Evolutionary conservation across 2,797 vertebrate genomes (phyloP).

Genomic region (Lepus oiostolus): DNA sequence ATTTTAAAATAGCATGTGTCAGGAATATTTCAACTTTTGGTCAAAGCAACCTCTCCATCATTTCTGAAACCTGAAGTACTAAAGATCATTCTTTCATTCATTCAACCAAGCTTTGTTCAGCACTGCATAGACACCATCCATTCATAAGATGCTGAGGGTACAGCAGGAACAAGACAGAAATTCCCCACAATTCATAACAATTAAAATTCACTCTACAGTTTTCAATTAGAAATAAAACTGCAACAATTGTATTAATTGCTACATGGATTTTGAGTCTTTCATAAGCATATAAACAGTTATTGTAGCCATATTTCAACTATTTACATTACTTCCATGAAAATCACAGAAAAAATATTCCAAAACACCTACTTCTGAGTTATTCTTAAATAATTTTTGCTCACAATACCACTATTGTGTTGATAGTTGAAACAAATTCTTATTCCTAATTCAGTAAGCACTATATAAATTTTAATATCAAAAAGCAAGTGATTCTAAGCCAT

Average conservation of each 20-base stretch:
- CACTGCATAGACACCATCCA: not conserved
- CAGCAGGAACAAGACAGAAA: not conserved
- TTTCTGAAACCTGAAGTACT: constrained; percentile 8
- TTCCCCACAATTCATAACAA: not conserved
- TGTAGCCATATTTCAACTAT: not conserved
- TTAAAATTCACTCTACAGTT: not conserved
- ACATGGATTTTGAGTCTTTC: not conserved
- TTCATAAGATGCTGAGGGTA: not conserved
- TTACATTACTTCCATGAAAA: constrained; percentile 8
- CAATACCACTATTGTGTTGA: not conserved
- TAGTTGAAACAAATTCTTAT: not conserved
- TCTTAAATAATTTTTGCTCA: constrained; percentile 17
- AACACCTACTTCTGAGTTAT: not conserved
- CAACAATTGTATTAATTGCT: not conserved
- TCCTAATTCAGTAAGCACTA: not conserved
- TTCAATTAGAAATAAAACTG: constrained; percentile 23
- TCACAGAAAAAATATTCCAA: not conserved
- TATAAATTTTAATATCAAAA: not conserved
- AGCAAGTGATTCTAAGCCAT: not conserved
- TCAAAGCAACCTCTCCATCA: not conserved
- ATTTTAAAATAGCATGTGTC: not conserved
- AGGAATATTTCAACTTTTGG: not conserved
- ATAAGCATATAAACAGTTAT: not conserved
- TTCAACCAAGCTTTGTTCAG: not conserved
- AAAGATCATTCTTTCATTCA: constrained; percentile 36